These are phyloP conservation scores for Platygyra sinensis DNA, from an alignment of 64 coral and sea anemone genomes.

Conservation along the genomic window DNA sequence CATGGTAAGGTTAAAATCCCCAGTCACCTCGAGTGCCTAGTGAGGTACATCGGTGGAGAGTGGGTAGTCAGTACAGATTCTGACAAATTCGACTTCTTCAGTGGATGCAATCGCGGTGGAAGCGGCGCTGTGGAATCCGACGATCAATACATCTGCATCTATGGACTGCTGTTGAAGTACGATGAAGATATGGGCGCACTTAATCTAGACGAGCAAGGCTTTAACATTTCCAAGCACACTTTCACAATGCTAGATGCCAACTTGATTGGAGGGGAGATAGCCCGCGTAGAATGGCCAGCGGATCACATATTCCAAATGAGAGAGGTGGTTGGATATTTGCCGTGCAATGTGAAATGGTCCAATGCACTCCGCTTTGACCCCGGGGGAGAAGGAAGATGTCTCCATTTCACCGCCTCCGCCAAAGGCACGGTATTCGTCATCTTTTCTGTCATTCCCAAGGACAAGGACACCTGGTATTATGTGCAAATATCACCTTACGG, in stretches of 20 bases:
- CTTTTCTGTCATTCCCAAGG: slow-evolving; percentile 52
- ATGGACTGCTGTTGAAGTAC: slow-evolving; percentile 29
- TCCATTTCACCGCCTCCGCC: slow-evolving; percentile 61
- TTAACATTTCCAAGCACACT: background rate
- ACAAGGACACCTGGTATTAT: slow-evolving; percentile 59
- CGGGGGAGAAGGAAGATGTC: slow-evolving; percentile 31
- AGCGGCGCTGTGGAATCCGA: background rate
- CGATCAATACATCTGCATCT: slow-evolving; percentile 18
- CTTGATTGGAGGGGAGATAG: slow-evolving; percentile 3
- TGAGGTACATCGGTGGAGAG: background rate
- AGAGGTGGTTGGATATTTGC: slow-evolving; percentile 33
- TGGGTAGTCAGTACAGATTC: background rate
- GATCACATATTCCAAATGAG: slow-evolving; percentile 6
- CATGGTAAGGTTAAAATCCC: slow-evolving; percentile 11
- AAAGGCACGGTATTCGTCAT: slow-evolving; percentile 43
- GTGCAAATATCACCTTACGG: slow-evolving; percentile 54
- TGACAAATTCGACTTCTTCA: slow-evolving; percentile 24
- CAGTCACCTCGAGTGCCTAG: background rate
- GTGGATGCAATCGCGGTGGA: slow-evolving; percentile 10
- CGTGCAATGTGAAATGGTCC: slow-evolving; percentile 63
- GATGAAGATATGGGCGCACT: background rate
- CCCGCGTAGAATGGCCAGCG: slow-evolving; percentile 29
- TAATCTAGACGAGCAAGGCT: background rate
- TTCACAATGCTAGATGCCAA: background rate
- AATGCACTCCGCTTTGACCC: slow-evolving; percentile 53